Percentiles rank a stretch among this genome's conserved stretches.
Conservation (phyloP, 2,797 vertebrate species). For the Rhinoraja longicauda region DNA sequence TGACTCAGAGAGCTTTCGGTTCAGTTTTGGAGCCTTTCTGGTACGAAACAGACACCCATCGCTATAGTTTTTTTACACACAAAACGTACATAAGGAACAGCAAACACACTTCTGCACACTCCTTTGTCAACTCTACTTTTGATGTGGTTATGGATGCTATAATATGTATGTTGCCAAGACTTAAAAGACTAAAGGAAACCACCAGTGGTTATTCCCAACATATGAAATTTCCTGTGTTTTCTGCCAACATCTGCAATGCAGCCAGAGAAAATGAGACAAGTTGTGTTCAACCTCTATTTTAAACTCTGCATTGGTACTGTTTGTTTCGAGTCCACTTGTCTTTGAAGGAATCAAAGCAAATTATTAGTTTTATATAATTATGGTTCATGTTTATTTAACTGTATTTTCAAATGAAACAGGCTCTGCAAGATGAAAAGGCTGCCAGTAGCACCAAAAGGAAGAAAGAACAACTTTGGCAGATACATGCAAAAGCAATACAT, state of each 20-base stretch:
- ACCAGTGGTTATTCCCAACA: too few species aligned
- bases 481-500: neutral
- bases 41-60: slow-evolving; percentile 61
- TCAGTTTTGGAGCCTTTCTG: slow-evolving; percentile 58
- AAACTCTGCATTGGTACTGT: neutral
- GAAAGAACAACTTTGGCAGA: neutral
- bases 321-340: neutral
- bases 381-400: neutral
- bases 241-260: neutral
- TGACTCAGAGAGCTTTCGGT: slow-evolving; percentile 60
- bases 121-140: slow-evolving; percentile 58
- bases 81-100: slow-evolving; percentile 68
- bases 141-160: slow-evolving; percentile 54
- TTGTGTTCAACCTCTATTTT: neutral
- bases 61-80: slow-evolving; percentile 62
- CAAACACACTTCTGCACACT: slow-evolving; percentile 57
- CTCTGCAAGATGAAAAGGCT: neutral
- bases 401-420: neutral
- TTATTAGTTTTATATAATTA: neutral
- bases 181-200: neutral
- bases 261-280: neutral
- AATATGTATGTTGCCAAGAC: neutral
- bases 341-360: slow-evolving; percentile 13
- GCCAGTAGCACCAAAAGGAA: neutral
- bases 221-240: neutral